Conservation (phyloP, 2,113 vertebrate species). For the Saccopteryx bilineata region DNA sequence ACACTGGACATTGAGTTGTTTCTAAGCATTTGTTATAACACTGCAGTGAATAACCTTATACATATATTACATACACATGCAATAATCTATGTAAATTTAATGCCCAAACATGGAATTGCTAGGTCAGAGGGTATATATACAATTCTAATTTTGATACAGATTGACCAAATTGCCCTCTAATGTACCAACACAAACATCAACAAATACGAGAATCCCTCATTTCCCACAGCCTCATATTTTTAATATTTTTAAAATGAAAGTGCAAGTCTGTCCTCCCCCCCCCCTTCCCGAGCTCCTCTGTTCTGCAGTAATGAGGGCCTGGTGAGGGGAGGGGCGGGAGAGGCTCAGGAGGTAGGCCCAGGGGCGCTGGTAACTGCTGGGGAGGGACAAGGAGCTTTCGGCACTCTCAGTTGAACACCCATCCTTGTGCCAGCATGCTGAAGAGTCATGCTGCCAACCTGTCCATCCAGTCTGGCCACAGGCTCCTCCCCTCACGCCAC, state of each 20-base stretch:
- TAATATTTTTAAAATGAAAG: constrained; percentile 25
- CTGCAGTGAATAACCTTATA: background rate
- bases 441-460: constrained; percentile 17
- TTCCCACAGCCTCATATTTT: background rate
- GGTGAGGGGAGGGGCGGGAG: background rate
- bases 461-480: constrained; percentile 67
- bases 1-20: background rate
- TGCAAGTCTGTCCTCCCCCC: background rate
- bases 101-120: background rate
- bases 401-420: background rate
- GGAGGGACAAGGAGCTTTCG: background rate
- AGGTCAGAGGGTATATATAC: background rate
- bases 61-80: background rate
- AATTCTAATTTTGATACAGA: background rate
- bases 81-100: background rate
- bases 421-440: background rate
- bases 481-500: constrained; percentile 79
- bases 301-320: background rate
- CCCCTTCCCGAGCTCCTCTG: background rate
- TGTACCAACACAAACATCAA: background rate
- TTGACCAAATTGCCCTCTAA: background rate
- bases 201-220: background rate
- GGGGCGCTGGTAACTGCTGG: background rate
- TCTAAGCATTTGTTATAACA: background rate
- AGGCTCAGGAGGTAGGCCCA: background rate